Percentiles rank a stretch among this genome's conserved stretches.
Conservation (phyloP, 2,888 invertebrate genomes). For the Tenthredo scrophulariae region DNA sequence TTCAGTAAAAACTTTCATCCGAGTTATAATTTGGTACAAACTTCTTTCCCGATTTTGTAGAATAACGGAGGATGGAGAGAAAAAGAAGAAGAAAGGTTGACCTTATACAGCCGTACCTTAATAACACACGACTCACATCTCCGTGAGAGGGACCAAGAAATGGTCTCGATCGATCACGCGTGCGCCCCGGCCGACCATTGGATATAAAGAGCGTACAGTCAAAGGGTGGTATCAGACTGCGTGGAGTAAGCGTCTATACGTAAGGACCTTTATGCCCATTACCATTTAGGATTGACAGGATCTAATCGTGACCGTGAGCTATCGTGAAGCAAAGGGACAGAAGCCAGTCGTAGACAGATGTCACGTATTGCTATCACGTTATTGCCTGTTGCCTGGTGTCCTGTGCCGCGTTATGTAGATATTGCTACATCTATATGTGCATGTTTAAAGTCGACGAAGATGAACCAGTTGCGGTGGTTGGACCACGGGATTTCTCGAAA, state of each 20-base stretch:
- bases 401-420: not conserved
- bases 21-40: not conserved
- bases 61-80: not conserved
- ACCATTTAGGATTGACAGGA: not conserved
- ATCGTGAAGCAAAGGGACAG: not conserved
- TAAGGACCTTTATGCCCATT: not conserved
- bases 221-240: not conserved
- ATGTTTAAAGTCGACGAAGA: not conserved
- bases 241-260: not conserved
- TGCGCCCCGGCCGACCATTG: conserved; percentile 17
- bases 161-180: conserved; percentile 39
- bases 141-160: conserved; percentile 12
- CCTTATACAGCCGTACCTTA: conserved; percentile 28
- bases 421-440: not conserved
- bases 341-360: not conserved
- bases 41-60: not conserved
- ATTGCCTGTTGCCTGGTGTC: conserved; percentile 1
- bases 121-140: conserved; percentile 38
- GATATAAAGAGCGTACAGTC: conserved; percentile 26
- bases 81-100: not conserved
- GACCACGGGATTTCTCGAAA: not conserved
- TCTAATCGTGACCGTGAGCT: not conserved
- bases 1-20: not conserved
- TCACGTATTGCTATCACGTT: not conserved
- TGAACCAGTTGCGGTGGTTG: not conserved